Evolutionary conservation across 2,797 vertebrate genomes (phyloP), one percentile per base, ranked within the genome.

Genomic region (Megaceryle alcyon): DNA sequence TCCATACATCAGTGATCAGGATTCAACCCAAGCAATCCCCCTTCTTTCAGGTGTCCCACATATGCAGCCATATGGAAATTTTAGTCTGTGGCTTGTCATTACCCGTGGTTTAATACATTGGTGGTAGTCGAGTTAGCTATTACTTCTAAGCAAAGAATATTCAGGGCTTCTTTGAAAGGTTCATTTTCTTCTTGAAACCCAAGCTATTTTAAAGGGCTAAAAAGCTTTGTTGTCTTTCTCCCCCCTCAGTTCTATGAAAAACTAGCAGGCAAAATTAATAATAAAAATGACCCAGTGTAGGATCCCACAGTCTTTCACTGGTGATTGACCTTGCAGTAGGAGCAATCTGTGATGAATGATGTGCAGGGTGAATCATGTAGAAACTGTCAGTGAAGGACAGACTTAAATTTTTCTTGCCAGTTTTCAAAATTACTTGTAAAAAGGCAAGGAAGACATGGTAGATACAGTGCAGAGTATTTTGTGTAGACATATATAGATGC

Each of bases 1-100:
- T 23, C 4, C 31, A 12, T 10, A 39, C 63, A 29, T 1, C 2
- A 15, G 9, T 60, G 19, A 29, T 60, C 0, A 0, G 48, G 39
- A 35, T 46, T 57, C 22, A 53, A 14, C 18, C 13, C 25, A 48
- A 70, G 31, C 21, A 70, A 65, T 9, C 10, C 14, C 5, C 12
- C 31, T 31, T 53, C 63, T 37, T 73, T 63, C 48, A 31, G 12
- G 12, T 68, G 54, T 72, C 20, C 14, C 23, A 26, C 23, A 25
- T n/a, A 23, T 22, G 22, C 16, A 82, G 26, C 28, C 21, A 9
- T 39, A 51, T 4, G 29, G 12, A 51, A 41, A 39, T 57, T 79
- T 53, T 43, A 23, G 35, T 49, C 54, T 61, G 41, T 33, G 6
- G 20, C 3, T 66, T 44, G 10, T 82, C 4, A 5, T 65, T 68